Evolutionary conservation across 2,113 vertebrate species (phyloP).

Genomic region (Microcebus ravelobensis): DNA sequence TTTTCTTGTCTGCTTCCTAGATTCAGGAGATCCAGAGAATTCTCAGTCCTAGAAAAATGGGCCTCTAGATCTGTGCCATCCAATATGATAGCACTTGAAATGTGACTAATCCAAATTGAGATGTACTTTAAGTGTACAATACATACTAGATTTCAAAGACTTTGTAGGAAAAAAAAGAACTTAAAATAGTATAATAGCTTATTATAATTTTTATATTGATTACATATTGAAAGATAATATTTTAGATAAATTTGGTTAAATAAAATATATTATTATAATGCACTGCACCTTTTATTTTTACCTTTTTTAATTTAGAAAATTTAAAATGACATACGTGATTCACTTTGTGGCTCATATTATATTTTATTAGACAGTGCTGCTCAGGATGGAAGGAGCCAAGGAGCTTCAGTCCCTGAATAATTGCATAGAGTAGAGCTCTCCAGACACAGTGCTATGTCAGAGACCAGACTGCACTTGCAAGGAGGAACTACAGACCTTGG

Average conservation of each 20-base stretch:
- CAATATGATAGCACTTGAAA: not conserved
- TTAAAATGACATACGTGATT: not conserved
- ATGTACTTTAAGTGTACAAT: not conserved
- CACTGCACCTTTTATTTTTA: not conserved
- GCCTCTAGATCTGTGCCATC: not conserved
- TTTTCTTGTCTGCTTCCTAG: not conserved
- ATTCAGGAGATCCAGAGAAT: not conserved
- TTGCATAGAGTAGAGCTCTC: not conserved
- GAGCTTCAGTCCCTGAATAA: not conserved
- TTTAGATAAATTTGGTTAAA: not conserved
- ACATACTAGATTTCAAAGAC: not conserved
- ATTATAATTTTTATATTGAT: not conserved
- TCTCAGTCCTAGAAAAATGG: not conserved
- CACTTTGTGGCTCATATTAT: not conserved
- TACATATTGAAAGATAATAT: constrained; percentile 24
- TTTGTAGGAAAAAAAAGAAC: not conserved
- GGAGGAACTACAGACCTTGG: not conserved
- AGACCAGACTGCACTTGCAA: not conserved
- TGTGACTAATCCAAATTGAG: not conserved
- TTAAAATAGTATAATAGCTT: not conserved
- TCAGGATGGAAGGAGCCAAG: not conserved
- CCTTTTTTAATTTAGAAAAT: not conserved
- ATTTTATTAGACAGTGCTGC: not conserved
- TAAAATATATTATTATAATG: constrained; percentile 26
- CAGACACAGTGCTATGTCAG: not conserved